These are phyloP conservation scores for Pachypeltis micranthus DNA, from an alignment of 1,140 invertebrate species.

Conservation along the genomic window DNA sequence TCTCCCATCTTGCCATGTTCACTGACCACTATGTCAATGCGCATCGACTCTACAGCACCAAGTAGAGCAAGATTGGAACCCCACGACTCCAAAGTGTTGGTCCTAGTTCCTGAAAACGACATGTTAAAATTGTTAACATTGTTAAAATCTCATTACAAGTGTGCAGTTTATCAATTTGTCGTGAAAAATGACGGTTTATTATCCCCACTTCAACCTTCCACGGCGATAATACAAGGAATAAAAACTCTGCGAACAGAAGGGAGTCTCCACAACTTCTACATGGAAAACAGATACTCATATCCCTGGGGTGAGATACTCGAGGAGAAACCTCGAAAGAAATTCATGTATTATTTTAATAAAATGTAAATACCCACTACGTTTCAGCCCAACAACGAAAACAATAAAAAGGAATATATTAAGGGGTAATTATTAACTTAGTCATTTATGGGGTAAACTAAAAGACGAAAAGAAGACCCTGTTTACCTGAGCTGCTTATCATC, in stretches of 20 bases:
- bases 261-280: too few relatives aligned
- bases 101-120: slow-evolving; percentile 34
- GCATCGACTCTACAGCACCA: slow-evolving; percentile 71
- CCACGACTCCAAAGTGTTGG: slow-evolving; percentile 63
- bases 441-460: background rate
- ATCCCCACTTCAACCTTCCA: too few relatives aligned
- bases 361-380: background rate
- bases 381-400: too few relatives aligned
- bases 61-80: slow-evolving; percentile 83
- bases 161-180: too few relatives aligned
- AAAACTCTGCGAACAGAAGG: too few relatives aligned
- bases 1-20: slow-evolving; percentile 49
- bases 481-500: slow-evolving; percentile 45
- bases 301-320: too few relatives aligned
- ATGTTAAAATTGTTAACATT: too few relatives aligned
- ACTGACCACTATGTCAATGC: slow-evolving; percentile 87
- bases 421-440: background rate
- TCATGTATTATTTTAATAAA: background rate
- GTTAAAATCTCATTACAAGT: too few relatives aligned
- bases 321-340: slow-evolving; percentile 10
- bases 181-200: too few relatives aligned
- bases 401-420: too few relatives aligned
- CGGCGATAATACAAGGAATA: too few relatives aligned
- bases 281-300: too few relatives aligned
- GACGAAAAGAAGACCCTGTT: slow-evolving; percentile 8